Conservation (phyloP, 2,113 vertebrate species). For the Aythya baeri region DNA sequence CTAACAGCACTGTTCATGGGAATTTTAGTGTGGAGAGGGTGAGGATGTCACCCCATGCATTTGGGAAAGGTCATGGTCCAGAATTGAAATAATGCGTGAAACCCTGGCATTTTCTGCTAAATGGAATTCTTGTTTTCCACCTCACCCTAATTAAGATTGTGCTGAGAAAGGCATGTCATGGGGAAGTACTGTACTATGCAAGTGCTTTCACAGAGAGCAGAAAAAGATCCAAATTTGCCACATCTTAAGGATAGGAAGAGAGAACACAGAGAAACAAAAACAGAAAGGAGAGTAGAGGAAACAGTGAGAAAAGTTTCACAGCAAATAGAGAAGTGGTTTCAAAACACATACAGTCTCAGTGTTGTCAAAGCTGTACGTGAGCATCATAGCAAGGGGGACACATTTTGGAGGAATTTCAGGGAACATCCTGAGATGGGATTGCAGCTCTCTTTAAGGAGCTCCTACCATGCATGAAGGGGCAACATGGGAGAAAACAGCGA, state of each 20-base stretch:
- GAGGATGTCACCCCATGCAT: constrained; percentile 5
- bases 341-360: neutral
- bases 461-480: neutral
- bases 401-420: constrained; percentile 17
- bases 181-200: neutral
- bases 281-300: neutral
- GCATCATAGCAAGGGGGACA: neutral
- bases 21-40: neutral
- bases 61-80: constrained; percentile 29
- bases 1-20: neutral
- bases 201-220: neutral
- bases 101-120: constrained; percentile 45
- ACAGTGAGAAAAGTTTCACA: neutral
- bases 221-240: neutral
- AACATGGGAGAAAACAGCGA: constrained; percentile 13
- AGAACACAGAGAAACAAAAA: neutral
- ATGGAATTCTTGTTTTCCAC: constrained; percentile 36
- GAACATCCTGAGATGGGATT: neutral
- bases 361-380: neutral
- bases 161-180: neutral
- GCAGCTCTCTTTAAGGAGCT: neutral
- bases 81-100: constrained; percentile 25
- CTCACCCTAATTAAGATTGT: constrained; percentile 23
- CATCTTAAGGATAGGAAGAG: neutral
- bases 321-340: neutral